Evolutionary conservation across 2,113 vertebrate genomes (phyloP), one percentile per base, ranked within the genome.

Genomic region (Centrocercus urophasianus): DNA sequence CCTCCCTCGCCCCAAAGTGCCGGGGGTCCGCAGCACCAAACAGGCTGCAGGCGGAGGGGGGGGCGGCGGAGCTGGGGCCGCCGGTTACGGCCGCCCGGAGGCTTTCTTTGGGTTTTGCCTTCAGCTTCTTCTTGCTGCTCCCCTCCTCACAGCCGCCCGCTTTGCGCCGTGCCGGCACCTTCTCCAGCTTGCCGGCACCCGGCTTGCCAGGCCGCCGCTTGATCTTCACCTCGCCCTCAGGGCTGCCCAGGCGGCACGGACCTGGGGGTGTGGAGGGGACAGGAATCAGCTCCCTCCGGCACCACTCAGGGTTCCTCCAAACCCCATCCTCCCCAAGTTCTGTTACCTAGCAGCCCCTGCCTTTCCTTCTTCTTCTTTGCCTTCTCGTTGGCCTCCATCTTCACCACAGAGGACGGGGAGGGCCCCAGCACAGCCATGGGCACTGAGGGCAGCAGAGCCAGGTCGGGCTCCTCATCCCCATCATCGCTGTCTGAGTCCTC

Each of bases 371-470:
- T 99, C 97, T 99, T 99, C 97, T 98, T 98, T 19, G 99, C 99
- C 95, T 99, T 99, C 95, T 99, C 99, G 83, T 99, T 99, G 95
- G 99, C 99, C 89, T 99, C 99, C 97, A 99, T 98, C 96, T 99
- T 99, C 86, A 99, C 99, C 85, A 99, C 97, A 0, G 99, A 99
- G 12, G 99, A 99, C 0, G 99, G 99, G 7, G 99, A 99, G 9
- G 99, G 99, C 15, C 98, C 99, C 30, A 98, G 98, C 93, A 98
- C n/a, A 0, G 98, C 93, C 28, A 98, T 63, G 2, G 97, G 83
- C 20, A 97, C 94, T 3, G 97, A 56, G 2, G 98, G 27, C 3
- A 92, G 97, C 64, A 98, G 83, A 2, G 92, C 85, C 83, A 96
- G 85, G 60, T 96, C 96, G 0, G 95, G 76, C 30, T 96, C 95